phyloP scores from a whole-genome alignment of 2,888 invertebrate species.

The Nowickia ferox region DNA sequence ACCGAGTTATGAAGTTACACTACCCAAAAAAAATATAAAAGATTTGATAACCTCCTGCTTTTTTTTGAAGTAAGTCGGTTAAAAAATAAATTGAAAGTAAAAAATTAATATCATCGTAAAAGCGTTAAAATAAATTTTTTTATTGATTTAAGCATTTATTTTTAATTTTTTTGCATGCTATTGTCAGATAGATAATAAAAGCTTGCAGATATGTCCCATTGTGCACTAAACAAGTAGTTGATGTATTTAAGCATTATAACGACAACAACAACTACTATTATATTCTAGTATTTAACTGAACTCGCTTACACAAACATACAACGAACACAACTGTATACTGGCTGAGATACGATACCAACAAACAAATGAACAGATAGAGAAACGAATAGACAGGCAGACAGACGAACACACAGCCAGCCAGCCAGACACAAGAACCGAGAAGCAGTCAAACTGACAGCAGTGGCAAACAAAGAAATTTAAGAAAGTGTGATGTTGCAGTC shows the following conservation, averaged over 20 bases:
- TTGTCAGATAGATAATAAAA: too few relatives aligned
- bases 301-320: conserved; percentile 6
- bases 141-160: too few relatives aligned
- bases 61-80: too few relatives aligned
- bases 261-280: conserved; percentile 49
- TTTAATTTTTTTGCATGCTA: too few relatives aligned
- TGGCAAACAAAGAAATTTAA: conserved; percentile 46
- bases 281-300: conserved; percentile 49
- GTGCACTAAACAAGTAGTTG: conserved; percentile 36
- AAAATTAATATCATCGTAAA: too few relatives aligned
- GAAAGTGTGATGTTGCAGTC: conserved; percentile 70
- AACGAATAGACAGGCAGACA: not conserved
- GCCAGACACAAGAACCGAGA: conserved; percentile 1
- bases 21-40: too few relatives aligned
- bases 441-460: conserved; percentile 42
- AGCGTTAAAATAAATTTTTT: too few relatives aligned
- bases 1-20: too few relatives aligned
- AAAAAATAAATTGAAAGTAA: too few relatives aligned
- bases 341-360: not conserved
- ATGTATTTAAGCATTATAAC: conserved; percentile 40
- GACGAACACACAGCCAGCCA: not conserved
- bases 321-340: not conserved
- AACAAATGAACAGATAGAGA: too few relatives aligned
- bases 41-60: too few relatives aligned
- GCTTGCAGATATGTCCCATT: conserved; percentile 5